phyloP scores from a whole-genome alignment of 2,888 invertebrate species.

The Megaustenia siamemsis region DNA sequence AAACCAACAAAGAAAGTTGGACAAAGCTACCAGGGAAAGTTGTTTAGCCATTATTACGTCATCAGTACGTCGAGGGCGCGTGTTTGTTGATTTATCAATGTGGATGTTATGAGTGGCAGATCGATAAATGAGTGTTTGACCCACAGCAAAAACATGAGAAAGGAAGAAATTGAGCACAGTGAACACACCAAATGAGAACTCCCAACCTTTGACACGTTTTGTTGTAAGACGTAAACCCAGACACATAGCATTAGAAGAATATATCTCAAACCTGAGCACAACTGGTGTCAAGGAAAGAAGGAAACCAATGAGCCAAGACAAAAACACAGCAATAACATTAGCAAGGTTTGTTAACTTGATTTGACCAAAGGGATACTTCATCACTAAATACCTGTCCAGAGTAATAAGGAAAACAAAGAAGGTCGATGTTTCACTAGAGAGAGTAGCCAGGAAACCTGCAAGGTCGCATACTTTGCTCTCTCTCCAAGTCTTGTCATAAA shows the following conservation, averaged over 20 bases:
- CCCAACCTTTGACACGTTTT: neutral
- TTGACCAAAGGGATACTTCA: neutral
- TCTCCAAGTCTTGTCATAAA: no score
- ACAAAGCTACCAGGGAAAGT: constrained; percentile 72
- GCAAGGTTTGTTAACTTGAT: neutral
- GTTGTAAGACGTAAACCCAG: neutral
- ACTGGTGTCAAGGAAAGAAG: neutral
- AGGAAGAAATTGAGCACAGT: neutral
- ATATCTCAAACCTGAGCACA: neutral
- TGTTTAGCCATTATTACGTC: constrained; percentile 64
- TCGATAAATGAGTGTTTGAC: no score
- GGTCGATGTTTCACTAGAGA: constrained; percentile 19
- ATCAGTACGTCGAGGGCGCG: neutral
- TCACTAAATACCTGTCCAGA: constrained; percentile 3
- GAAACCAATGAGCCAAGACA: neutral
- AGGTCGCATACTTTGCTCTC: neutral
- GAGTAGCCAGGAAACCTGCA: constrained; percentile 1
- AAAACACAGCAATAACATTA: neutral
- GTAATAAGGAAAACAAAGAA: constrained; percentile 17
- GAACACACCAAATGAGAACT: neutral
- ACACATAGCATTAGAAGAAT: neutral
- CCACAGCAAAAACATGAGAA: no score
- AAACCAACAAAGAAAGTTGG: no score
- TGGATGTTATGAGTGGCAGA: neutral
- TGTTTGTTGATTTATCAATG: neutral